These are phyloP conservation scores for Notospermus geniculatus DNA, from an alignment of 1,140 invertebrate species.

Conservation along the genomic window DNA sequence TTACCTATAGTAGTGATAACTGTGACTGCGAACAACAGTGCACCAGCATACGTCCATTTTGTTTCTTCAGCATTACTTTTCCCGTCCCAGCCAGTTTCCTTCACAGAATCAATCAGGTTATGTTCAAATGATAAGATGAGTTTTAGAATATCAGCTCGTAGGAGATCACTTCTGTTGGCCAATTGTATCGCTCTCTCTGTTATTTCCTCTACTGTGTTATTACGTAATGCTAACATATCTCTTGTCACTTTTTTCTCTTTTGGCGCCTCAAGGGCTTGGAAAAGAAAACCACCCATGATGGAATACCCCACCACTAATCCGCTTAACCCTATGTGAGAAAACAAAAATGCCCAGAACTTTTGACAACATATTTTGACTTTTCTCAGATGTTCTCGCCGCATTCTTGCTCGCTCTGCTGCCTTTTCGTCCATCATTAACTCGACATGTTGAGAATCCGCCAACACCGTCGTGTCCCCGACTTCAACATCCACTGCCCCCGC, in stretches of 20 bases:
- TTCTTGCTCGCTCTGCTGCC: too few species aligned
- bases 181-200: not conserved
- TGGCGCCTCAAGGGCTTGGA: conserved; percentile 72
- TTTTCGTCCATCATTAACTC: too few species aligned
- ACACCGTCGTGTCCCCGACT: too few species aligned
- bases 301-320: conserved; percentile 85
- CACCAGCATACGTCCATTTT: conserved; percentile 9
- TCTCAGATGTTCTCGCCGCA: not conserved
- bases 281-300: conserved; percentile 86
- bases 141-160: not conserved
- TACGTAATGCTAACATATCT: conserved; percentile 2
- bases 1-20: not conserved
- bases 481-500: too few species aligned
- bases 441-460: too few species aligned
- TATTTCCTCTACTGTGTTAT: conserved; percentile 11
- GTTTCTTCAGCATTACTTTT: not conserved
- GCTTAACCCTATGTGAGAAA: conserved; percentile 88
- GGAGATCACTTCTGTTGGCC: not conserved
- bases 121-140: not conserved
- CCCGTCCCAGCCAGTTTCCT: not conserved
- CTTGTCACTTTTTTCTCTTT: conserved; percentile 11
- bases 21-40: not conserved
- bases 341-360: conserved; percentile 84
- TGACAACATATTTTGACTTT: conserved; percentile 60
- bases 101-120: conserved; percentile 12